Percentiles rank a stretch among this genome's conserved stretches.
These are phyloP conservation scores for Ophthalmolycus amberensis DNA, from an alignment of 2,113 vertebrate genomes.

Conservation along the genomic window DNA sequence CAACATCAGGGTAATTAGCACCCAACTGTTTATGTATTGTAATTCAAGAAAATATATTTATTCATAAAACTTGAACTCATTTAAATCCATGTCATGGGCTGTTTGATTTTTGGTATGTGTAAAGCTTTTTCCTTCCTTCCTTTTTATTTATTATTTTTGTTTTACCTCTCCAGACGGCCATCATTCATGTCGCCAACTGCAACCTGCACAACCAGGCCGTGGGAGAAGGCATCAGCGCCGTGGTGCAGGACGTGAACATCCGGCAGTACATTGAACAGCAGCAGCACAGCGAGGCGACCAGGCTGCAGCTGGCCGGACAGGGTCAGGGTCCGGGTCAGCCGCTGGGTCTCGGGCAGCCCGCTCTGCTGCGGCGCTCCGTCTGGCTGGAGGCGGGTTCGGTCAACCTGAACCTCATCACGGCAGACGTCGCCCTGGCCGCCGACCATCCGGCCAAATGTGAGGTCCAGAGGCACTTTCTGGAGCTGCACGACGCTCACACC, in stretches of 20 bases:
- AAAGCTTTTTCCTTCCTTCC: background rate
- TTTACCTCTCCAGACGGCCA: conserved; percentile 84
- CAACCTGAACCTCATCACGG: conserved; percentile 93
- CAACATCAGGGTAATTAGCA: conserved; percentile 88
- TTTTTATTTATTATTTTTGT: background rate
- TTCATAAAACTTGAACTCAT: background rate
- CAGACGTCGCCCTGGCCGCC: conserved; percentile 93
- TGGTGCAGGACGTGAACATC: conserved; percentile 93
- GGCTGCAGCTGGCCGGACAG: conserved; percentile 67
- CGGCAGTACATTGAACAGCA: conserved; percentile 91
- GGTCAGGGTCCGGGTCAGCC: conserved; percentile 72
- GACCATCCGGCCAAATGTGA: conserved; percentile 94
- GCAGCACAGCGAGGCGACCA: conserved; percentile 66
- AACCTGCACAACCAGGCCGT: conserved; percentile 98
- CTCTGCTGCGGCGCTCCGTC: conserved; percentile 89
- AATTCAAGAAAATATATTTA: background rate
- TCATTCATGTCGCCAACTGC: conserved; percentile 92
- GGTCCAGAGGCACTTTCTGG: conserved; percentile 95
- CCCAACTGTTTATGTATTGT: background rate
- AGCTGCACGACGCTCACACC: conserved; percentile 90
- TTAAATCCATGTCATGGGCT: background rate
- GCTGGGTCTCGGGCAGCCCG: conserved; percentile 85
- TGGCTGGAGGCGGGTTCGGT: conserved; percentile 97
- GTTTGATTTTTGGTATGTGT: background rate
- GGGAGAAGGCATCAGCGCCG: conserved; percentile 94